Conservation (phyloP, 1,140 invertebrate species). For the Helicorthomorpha holstii region DNA sequence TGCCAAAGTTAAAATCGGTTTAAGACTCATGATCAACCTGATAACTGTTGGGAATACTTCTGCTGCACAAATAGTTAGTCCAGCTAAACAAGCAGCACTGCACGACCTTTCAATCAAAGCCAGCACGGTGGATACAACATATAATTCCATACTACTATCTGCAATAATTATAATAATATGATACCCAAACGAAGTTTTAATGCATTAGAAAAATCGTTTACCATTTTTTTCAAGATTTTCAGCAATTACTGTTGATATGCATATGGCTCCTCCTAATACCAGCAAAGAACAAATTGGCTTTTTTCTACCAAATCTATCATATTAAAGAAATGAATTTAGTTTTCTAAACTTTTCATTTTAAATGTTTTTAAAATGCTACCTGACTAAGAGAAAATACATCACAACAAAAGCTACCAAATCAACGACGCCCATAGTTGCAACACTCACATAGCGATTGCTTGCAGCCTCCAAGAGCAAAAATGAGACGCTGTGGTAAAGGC, state of each 20-base stretch:
- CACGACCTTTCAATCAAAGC: conserved; percentile 1
- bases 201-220: too few relatives aligned
- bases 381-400: conserved; percentile 20
- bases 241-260: conserved; percentile 17
- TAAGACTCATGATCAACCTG: background rate
- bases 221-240: conserved; percentile 8
- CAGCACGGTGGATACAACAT: background rate
- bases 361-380: background rate
- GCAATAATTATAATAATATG: background rate
- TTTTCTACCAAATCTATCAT: conserved; percentile 13
- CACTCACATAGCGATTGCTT: conserved; percentile 20
- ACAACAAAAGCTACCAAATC: conserved; percentile 19
- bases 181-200: background rate
- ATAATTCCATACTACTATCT: background rate
- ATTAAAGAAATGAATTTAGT: background rate
- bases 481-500: conserved; percentile 17
- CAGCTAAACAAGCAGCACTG: background rate
- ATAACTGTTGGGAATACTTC: conserved; percentile 5
- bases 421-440: conserved; percentile 19
- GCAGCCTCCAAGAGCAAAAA: conserved; percentile 16
- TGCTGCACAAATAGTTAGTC: conserved; percentile 1
- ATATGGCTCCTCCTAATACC: conserved; percentile 16
- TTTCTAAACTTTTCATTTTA: background rate
- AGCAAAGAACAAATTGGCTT: conserved; percentile 10
- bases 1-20: background rate